Percentiles rank a stretch among this genome's conserved stretches.
Conservation (phyloP, 1,140 invertebrate genomes). For the Drosophila neocordata region DNA sequence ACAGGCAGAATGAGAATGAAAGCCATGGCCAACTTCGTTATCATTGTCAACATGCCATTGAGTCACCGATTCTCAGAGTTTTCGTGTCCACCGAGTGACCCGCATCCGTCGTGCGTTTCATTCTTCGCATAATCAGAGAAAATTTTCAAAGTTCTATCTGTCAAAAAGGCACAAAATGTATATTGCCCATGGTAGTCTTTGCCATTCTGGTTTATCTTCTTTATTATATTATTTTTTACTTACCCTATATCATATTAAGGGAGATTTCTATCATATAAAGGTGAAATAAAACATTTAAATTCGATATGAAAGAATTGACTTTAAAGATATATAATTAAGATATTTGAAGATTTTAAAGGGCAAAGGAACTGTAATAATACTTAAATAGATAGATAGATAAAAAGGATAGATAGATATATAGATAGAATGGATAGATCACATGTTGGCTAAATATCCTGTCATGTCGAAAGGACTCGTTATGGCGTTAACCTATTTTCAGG, state of each 20-base stretch:
- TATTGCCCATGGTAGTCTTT: conserved; percentile 46
- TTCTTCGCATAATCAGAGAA: conserved; percentile 71
- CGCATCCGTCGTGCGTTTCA: conserved; percentile 3
- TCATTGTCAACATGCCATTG: conserved; percentile 80
- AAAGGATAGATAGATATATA: no score
- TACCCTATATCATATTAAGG: not conserved
- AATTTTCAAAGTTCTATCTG: conserved; percentile 75
- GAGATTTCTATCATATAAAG: no score
- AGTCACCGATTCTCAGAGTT: conserved; percentile 36
- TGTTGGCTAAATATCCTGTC: no score
- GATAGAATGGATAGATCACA: no score
- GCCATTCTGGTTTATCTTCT: conserved; percentile 18
- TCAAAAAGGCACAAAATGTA: conserved; percentile 74
- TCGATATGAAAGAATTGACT: no score
- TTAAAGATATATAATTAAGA: no score
- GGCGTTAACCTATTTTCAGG: no score
- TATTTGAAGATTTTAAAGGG: no score
- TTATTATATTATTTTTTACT: conserved; percentile 7
- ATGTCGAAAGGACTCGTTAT: no score
- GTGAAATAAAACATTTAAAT: no score
- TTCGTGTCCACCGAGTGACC: not conserved
- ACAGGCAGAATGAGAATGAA: not conserved
- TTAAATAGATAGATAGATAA: no score
- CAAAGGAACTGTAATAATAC: no score
- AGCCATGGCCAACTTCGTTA: conserved; percentile 74